Conservation (phyloP, 1,140 invertebrate genomes). For the Eupeodes corollae region DNA sequence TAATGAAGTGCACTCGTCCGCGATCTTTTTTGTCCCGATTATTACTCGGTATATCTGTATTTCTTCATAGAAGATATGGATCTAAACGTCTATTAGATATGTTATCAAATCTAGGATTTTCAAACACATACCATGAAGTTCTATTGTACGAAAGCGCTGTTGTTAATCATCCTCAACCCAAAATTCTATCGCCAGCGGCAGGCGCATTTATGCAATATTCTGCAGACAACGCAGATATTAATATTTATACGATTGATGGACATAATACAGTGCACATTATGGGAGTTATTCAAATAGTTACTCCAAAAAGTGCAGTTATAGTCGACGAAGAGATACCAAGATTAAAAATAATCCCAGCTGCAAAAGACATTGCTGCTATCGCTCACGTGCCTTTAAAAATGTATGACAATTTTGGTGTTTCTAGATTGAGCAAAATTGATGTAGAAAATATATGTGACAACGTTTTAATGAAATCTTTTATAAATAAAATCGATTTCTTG, state of each 20-base stretch:
- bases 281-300: constrained; percentile 23
- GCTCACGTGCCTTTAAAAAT: constrained; percentile 18
- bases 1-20: constrained; percentile 31
- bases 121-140: constrained; percentile 27
- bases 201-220: constrained; percentile 32
- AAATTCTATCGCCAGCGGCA: constrained; percentile 26
- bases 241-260: constrained; percentile 34
- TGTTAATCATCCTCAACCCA: constrained; percentile 27
- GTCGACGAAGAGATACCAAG: constrained; percentile 10
- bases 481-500: too few relatives aligned
- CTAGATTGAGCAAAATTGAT: constrained; percentile 1
- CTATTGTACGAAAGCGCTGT: constrained; percentile 27
- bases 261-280: constrained; percentile 34
- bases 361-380: constrained; percentile 14
- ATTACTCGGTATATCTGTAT: constrained; percentile 27
- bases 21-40: constrained; percentile 28
- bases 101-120: constrained; percentile 27
- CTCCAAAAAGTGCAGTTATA: constrained; percentile 7
- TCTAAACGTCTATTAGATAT: constrained; percentile 29
- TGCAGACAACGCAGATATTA: constrained; percentile 35
- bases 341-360: constrained; percentile 11
- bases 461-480: too few relatives aligned
- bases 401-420: constrained; percentile 16
- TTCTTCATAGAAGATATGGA: constrained; percentile 29
- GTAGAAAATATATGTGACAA: too few relatives aligned